phyloP scores from a whole-genome alignment of 2,888 invertebrate species.

The Pecten maximus region DNA sequence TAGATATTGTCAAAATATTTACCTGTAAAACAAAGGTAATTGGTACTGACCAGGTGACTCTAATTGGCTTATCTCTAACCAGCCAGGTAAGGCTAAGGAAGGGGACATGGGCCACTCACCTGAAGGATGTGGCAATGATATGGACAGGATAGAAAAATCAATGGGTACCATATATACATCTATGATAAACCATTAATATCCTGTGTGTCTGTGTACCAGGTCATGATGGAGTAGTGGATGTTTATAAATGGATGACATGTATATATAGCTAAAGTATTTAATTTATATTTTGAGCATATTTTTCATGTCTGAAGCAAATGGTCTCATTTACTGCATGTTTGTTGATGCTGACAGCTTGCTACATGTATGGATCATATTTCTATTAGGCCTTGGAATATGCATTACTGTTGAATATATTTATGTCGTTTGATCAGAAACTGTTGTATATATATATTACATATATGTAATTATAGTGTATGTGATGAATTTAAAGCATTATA shows the following conservation, averaged over 20 bases:
- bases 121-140: neutral
- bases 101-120: neutral
- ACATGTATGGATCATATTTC: neutral
- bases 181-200: slow-evolving; percentile 22
- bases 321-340: neutral
- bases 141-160: neutral
- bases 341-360: neutral
- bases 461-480: too few species aligned
- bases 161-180: neutral
- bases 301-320: neutral
- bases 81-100: slow-evolving; percentile 4
- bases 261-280: neutral
- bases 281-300: neutral
- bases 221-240: neutral
- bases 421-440: neutral
- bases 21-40: slow-evolving; percentile 8
- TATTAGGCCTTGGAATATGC: neutral
- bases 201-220: neutral
- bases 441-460: too few species aligned
- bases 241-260: neutral
- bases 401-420: neutral
- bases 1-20: neutral
- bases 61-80: slow-evolving; percentile 8
- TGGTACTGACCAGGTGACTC: neutral
- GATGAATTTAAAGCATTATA: too few species aligned